phyloP scores from a whole-genome alignment of 2,113 vertebrate species.

The Percopsis transmontana region DNA sequence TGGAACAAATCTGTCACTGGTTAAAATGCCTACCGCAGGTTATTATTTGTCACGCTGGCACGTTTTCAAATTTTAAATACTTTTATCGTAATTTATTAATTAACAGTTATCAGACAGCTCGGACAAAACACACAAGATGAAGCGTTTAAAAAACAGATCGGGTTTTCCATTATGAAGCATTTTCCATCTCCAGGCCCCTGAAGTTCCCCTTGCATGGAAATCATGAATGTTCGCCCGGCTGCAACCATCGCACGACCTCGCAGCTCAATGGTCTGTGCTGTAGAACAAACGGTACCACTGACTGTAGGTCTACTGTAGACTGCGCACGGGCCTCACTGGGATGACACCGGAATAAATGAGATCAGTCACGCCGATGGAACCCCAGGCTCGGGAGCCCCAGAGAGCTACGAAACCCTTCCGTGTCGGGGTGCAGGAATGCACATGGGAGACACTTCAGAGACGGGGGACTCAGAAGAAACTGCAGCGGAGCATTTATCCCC shows the following conservation, averaged over 20 bases:
- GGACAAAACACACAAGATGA: no score
- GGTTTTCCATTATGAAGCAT: slow-evolving; percentile 29
- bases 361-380: slow-evolving; percentile 65
- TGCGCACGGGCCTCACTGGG: slow-evolving; percentile 39
- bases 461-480: slow-evolving; percentile 23
- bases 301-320: slow-evolving; percentile 21
- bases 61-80: no score
- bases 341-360: slow-evolving; percentile 58
- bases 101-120: background rate
- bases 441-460: slow-evolving; percentile 54
- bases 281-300: slow-evolving; percentile 11
- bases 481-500: slow-evolving; percentile 38
- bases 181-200: slow-evolving; percentile 35
- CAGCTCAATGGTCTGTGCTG: slow-evolving; percentile 40
- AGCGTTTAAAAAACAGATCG: no score
- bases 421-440: slow-evolving; percentile 47
- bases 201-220: slow-evolving; percentile 28
- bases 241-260: slow-evolving; percentile 8
- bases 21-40: background rate
- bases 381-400: slow-evolving; percentile 32
- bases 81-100: slow-evolving; percentile 19
- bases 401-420: slow-evolving; percentile 46
- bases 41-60: slow-evolving; percentile 13
- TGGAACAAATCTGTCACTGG: background rate
- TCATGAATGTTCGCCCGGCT: slow-evolving; percentile 27